Conservation (phyloP, 2,113 vertebrate species). For the Zeus faber region DNA sequence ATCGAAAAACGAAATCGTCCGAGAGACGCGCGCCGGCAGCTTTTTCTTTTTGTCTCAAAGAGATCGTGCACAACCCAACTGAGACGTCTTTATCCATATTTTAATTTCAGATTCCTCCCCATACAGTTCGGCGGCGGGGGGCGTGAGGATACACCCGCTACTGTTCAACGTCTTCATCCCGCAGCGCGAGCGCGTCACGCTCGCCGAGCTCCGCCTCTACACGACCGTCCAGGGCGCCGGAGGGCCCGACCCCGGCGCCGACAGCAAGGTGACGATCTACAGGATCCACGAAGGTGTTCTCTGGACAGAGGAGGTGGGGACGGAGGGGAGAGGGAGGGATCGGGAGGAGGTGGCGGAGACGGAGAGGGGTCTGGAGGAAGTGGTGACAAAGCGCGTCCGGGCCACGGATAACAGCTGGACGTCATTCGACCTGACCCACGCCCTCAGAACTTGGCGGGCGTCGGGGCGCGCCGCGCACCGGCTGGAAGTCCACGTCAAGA, state of each 20-base stretch:
- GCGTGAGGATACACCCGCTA: constrained; percentile 81
- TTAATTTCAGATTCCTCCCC: constrained; percentile 81
- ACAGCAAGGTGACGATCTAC: constrained; percentile 86
- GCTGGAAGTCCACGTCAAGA: constrained; percentile 88
- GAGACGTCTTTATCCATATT: constrained; percentile 33
- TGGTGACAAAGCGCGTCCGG: constrained; percentile 81
- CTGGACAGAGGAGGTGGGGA: constrained; percentile 54
- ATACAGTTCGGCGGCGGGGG: constrained; percentile 63
- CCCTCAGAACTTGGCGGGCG: constrained; percentile 79
- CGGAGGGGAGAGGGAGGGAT: constrained; percentile 48
- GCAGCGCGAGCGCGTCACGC: constrained; percentile 82
- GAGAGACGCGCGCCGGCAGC: too few species aligned
- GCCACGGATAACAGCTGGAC: constrained; percentile 87
- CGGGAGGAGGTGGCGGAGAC: constrained; percentile 52
- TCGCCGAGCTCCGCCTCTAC: constrained; percentile 88
- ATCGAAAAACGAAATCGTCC: too few species aligned
- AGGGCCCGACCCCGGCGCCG: constrained; percentile 67
- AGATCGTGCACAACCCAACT: constrained; percentile 14
- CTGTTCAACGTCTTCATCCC: constrained; percentile 92
- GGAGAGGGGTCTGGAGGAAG: constrained; percentile 69
- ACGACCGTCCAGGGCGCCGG: constrained; percentile 79
- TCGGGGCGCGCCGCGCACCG: constrained; percentile 74
- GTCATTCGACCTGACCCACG: constrained; percentile 88
- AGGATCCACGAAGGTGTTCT: constrained; percentile 64
- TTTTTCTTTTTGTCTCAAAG: too few species aligned